Evolutionary conservation across 2,797 vertebrate genomes (phyloP).

Genomic region (Rousettus madagascariensis): DNA sequence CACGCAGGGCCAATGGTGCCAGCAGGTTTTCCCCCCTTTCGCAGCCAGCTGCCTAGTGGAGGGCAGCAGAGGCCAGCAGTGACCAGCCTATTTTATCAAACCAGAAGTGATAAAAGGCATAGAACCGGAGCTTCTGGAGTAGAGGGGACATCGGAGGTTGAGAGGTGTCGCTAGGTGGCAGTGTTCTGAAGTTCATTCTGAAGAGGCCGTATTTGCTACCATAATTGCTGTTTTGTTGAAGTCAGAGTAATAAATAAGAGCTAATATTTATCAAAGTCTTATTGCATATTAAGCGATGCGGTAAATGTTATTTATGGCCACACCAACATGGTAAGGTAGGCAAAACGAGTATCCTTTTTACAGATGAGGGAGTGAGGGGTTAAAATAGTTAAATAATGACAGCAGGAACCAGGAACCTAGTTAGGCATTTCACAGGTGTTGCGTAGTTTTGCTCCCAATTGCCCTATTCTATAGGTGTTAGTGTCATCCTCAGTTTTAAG

Average conservation of each 20-base stretch:
- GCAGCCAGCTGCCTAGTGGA: not conserved
- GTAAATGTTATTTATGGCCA: not conserved
- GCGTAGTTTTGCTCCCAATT: not conserved
- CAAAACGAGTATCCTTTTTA: not conserved
- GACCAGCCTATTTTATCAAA: not conserved
- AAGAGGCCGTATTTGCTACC: not conserved
- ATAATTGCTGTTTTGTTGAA: not conserved
- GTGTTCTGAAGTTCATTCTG: not conserved
- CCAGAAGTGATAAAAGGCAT: not conserved
- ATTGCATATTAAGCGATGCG: not conserved
- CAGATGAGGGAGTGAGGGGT: not conserved
- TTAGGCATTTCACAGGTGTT: not conserved
- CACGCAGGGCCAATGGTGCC: not conserved
- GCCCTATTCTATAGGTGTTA: not conserved
- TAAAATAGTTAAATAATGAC: not conserved
- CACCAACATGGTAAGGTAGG: not conserved
- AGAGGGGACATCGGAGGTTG: not conserved
- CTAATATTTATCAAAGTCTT: not conserved
- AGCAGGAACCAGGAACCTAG: not conserved
- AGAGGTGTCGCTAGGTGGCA: conserved; percentile 34
- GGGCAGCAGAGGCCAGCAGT: not conserved
- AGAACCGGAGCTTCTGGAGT: not conserved
- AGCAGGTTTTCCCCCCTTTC: not conserved
- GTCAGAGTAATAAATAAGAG: not conserved
- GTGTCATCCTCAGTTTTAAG: not conserved